Percentiles rank a stretch among this genome's conserved stretches.
Evolutionary conservation across 2,113 vertebrate species (phyloP).

Genomic region (Lycocorax pyrrhopterus): DNA sequence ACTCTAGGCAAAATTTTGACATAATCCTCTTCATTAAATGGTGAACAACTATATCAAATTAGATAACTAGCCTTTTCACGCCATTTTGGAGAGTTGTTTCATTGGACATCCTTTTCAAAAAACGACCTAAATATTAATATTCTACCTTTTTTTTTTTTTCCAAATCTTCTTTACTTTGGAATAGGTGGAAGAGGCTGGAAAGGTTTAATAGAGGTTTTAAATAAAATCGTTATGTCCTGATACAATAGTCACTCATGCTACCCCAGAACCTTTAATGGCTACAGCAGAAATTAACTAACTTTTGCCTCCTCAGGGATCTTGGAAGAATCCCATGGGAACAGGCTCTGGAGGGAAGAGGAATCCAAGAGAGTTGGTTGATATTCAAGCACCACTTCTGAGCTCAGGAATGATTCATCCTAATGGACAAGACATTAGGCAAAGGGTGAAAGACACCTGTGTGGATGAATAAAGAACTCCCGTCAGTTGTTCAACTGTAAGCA

Average conservation of each 20-base stretch:
- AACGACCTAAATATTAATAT: not conserved
- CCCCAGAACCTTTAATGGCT: not conserved
- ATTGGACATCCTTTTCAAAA: not conserved
- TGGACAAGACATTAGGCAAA: not conserved
- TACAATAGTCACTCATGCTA: not conserved
- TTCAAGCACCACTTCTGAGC: not conserved
- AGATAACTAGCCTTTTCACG: not conserved
- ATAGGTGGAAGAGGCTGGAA: not conserved
- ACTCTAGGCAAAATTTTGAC: not conserved
- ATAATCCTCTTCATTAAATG: not conserved
- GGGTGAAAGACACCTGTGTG: not conserved
- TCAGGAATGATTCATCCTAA: not conserved
- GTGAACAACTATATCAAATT: not conserved
- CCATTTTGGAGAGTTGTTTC: not conserved
- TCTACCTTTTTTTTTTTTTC: fast-evolving
- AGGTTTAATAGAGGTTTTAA: not conserved
- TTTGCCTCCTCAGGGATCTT: not conserved
- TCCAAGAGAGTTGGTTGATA: not conserved
- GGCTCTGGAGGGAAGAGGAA: not conserved
- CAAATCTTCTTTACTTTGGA: not conserved
- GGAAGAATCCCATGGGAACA: not conserved
- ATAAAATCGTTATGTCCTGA: not conserved
- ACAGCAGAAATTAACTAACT: not conserved
- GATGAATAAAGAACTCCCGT: not conserved
- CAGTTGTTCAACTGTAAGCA: not conserved